A percentile compares a stretch with the other conserved stretches of the same genome.
Conservation (phyloP, 1,140 invertebrate genomes). For the Drosophila athabasca region DNA sequence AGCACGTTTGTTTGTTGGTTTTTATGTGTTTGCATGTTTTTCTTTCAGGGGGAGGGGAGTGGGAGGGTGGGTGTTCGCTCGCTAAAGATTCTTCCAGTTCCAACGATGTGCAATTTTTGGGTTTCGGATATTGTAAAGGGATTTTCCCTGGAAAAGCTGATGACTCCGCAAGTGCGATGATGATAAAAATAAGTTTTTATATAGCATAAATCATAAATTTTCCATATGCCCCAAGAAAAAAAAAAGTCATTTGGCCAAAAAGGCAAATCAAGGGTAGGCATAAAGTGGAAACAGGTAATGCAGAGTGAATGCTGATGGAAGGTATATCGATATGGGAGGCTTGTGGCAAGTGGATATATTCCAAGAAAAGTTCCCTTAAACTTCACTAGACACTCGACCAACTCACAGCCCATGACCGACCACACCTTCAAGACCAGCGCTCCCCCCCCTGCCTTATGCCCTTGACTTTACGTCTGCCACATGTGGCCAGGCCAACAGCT, state of each 20-base stretch:
- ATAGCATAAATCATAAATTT: constrained; percentile 61
- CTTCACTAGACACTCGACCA: no score
- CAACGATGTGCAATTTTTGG: constrained; percentile 15
- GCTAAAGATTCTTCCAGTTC: constrained; percentile 17
- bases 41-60: constrained; percentile 10
- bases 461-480: not conserved
- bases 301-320: no score
- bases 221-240: constrained; percentile 2
- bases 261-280: constrained; percentile 14
- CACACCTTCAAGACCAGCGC: no score
- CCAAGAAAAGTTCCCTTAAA: no score
- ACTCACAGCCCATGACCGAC: no score
- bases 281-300: not conserved
- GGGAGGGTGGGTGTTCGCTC: no score
- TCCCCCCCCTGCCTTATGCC: no score
- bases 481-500: constrained; percentile 1
- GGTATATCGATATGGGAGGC: no score
- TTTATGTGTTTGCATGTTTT: constrained; percentile 55
- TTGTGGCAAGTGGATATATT: no score
- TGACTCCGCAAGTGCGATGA: constrained; percentile 33
- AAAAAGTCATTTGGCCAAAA: not conserved
- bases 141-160: constrained; percentile 60
- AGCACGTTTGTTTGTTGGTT: constrained; percentile 52
- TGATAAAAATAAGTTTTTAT: constrained; percentile 72
- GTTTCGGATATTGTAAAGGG: constrained; percentile 61